These are phyloP conservation scores for Sebastes alutus DNA, from an alignment of 2,797 vertebrate species.

Conservation along the genomic window DNA sequence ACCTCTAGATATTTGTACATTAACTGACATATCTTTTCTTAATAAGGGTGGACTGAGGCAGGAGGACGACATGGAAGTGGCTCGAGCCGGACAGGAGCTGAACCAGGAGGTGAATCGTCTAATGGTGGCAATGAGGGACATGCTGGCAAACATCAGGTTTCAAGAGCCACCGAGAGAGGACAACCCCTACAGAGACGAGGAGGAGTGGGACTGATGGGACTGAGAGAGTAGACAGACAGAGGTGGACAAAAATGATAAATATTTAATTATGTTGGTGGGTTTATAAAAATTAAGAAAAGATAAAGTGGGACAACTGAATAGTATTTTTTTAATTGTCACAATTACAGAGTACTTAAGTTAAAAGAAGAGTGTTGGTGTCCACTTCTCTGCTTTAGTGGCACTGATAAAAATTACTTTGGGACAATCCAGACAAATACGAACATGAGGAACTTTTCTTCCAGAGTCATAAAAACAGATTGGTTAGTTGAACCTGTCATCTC, in stretches of 20 bases:
- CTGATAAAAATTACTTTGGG: not conserved
- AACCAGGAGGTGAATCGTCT: conserved; percentile 96
- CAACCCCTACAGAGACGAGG: conserved; percentile 88
- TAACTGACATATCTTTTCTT: not conserved
- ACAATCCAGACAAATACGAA: not conserved
- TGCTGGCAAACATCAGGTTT: conserved; percentile 97
- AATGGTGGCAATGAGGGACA: conserved; percentile 97
- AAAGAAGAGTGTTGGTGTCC: not conserved
- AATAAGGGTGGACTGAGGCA: conserved; percentile 83
- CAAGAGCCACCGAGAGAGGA: conserved; percentile 92
- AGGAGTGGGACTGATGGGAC: conserved; percentile 94
- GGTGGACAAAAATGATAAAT: not conserved
- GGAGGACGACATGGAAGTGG: conserved; percentile 88
- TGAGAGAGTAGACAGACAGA: conserved; percentile 63
- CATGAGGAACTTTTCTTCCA: not conserved
- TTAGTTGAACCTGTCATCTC: not conserved
- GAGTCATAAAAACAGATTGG: not conserved
- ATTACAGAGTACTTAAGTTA: not conserved
- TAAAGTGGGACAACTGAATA: not conserved
- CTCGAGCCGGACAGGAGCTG: conserved; percentile 87
- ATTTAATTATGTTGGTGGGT: conserved; percentile 6
- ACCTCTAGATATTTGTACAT: not conserved
- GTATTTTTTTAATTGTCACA: conserved; percentile 14
- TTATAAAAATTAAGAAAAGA: conserved; percentile 9
- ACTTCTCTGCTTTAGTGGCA: not conserved